Conservation (phyloP, 1,140 invertebrate species). For the Lutraria rhynchaena region DNA sequence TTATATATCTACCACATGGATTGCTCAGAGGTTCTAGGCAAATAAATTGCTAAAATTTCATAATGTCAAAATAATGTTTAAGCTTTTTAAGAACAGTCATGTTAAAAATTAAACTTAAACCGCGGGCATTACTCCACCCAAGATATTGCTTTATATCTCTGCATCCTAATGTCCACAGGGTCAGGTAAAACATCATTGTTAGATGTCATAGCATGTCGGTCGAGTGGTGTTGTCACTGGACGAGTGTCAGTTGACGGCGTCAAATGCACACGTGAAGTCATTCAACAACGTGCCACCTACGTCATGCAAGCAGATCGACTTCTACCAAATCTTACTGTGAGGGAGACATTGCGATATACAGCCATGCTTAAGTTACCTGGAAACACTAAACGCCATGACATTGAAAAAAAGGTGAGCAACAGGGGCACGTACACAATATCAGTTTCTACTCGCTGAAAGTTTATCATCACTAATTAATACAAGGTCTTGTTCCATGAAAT, state of each 20-base stretch:
- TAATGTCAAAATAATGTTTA: too few relatives aligned
- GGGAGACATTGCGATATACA: slow-evolving; percentile 71
- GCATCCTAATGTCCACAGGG: slow-evolving; percentile 51
- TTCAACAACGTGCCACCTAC: slow-evolving; percentile 66
- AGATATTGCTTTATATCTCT: too few relatives aligned
- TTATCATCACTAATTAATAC: too few relatives aligned
- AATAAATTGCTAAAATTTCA: too few relatives aligned
- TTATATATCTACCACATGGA: too few relatives aligned
- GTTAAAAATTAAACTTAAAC: too few relatives aligned
- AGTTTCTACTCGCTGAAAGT: too few relatives aligned
- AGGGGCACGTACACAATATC: too few relatives aligned
- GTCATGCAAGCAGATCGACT: slow-evolving; percentile 74
- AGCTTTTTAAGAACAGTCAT: too few relatives aligned
- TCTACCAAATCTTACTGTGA: slow-evolving; percentile 70
- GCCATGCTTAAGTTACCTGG: slow-evolving; percentile 69
- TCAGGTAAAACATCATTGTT: slow-evolving; percentile 72
- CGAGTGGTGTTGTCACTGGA: slow-evolving; percentile 61
- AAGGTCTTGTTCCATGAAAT: too few relatives aligned
- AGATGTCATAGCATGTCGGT: slow-evolving; percentile 68
- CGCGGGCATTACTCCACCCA: too few relatives aligned
- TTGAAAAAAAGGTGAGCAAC: slow-evolving; percentile 57
- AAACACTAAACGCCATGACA: not conserved
- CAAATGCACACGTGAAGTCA: slow-evolving; percentile 55
- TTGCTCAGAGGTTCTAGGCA: too few relatives aligned
- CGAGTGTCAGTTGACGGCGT: slow-evolving; percentile 57